Evolutionary conservation across 30 jellyfish, hydroid and myxozoan genomes (phyloP), one percentile per base, ranked within the genome.

Genomic region (Pelagia noctiluca): DNA sequence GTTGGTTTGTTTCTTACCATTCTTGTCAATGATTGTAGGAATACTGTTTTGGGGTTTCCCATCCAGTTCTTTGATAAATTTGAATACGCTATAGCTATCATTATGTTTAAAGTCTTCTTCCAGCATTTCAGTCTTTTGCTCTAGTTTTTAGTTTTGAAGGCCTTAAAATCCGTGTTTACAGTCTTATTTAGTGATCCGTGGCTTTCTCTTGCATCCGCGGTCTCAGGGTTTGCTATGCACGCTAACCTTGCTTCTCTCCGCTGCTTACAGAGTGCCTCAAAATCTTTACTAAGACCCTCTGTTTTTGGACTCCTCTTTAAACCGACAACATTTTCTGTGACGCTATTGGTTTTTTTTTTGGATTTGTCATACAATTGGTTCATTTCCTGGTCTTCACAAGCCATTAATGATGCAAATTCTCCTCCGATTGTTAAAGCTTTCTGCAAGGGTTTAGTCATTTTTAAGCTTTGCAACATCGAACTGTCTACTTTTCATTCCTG

Each of bases 341-440:
- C 80, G 24, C 31, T 18, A 30, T 66, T 26, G 29, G 26, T 13
- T 8, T n/a, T 7, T 5, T 7, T 34, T 24, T 26, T 26, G 70
- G 31, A 34, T 30, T 66, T 66, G 22, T 66, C 25, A 30, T 34
- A 66, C 25, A 66, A 67, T 30, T 22, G 13, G 66, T 30, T 24
- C 69, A 66, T 66, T n/a, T 30, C 66, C n/a, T n/a, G n/a, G 8
- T 66, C 4, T 10, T 66, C 80, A 11, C 24, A 21, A 7, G 12
- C 11, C 12, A 66, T 8, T 34, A 66, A 24, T 12, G 80, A 67
- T 66, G 24, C 80, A 66, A 66, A 13, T 66, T 67, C 12, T 66
- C 80, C 80, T 66, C 80, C 68, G 63, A 66, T 66, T 22, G 24
- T 66, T 30, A n/a, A n/a, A n/a, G n/a, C n/a, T n/a, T n/a, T n/a